Base-by-base conservation (phyloP, 2,113 vertebrate genomes). In the Gobio gobio region DNA sequence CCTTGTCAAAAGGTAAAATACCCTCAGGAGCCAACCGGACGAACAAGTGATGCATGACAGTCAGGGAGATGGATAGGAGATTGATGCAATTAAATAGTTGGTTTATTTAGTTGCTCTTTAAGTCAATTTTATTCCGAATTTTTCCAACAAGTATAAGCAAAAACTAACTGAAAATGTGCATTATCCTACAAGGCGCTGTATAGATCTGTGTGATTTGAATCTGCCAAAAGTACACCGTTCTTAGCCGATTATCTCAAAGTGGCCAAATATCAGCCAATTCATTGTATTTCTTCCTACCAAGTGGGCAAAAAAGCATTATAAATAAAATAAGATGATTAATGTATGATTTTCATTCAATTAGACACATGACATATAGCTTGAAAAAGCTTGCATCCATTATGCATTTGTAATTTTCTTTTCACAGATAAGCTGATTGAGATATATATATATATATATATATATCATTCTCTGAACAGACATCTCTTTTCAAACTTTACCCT, bases 1-100 rank as follows among this genome's bases (percentile, higher is more conserved):
- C 73, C 74, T 58, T 87, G 84, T 73, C 47, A 82, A 86, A 86
- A 82, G 88, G 86, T 88, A 83, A 86, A 84, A 86, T 84, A 20
- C 76, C 82, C 47, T 24, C n/a, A 43, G 43, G 63, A 77, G 18
- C 10, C 33, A 82, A 56, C 70, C 26, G 78, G 49, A 86, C 16
- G 13, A 74, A 81, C 81, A 16, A 61, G 64, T 18, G 33, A 78
- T 79, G 74, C 45, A 78, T 51, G 10, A 54, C 63, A 16, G 0
- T 12, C 73, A 68, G 24, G 64, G 51, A 87, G 74, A 80, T 33
- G 47, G 10, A 47, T 47, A 8, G 26, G 4, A 8, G 26, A 36
- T n/a, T 56, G 18, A 36, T 68, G 26, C 61, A 82, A 82, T 82
- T 68, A 16, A 49, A 33, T 82, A 49, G 77, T 24, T 40, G 77